Conservation (phyloP, 2,888 invertebrate species). For the Chloroclysta siterata region DNA sequence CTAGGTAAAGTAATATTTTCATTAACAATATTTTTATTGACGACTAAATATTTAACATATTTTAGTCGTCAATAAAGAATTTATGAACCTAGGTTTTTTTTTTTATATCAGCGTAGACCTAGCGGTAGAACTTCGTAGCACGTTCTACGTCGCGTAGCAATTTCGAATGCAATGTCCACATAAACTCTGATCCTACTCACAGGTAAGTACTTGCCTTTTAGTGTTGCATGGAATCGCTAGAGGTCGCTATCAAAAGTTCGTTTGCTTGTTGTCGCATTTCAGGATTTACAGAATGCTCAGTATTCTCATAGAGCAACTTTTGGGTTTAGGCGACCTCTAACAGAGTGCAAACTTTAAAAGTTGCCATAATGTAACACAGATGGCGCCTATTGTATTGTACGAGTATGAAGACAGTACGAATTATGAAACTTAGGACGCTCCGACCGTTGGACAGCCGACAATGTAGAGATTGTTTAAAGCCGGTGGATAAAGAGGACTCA, state of each 20-base stretch:
- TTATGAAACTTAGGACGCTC: too few relatives aligned
- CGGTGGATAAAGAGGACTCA: too few relatives aligned
- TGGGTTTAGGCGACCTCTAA: background rate
- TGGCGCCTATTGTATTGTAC: background rate
- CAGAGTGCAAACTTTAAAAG: background rate
- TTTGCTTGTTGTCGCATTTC: background rate
- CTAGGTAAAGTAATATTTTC: too few relatives aligned
- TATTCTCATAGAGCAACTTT: too few relatives aligned
- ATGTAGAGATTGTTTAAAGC: too few relatives aligned
- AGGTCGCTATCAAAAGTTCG: slow-evolving; percentile 8
- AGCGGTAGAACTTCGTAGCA: slow-evolving; percentile 12
- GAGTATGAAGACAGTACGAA: too few relatives aligned
- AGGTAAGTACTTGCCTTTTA: background rate
- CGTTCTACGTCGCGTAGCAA: slow-evolving; percentile 15
- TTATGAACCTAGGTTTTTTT: too few relatives aligned
- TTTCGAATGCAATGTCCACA: background rate
- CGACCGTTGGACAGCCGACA: too few relatives aligned
- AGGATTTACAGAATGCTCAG: too few relatives aligned
- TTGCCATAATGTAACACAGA: background rate
- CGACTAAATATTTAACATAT: too few relatives aligned
- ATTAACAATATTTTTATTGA: too few relatives aligned
- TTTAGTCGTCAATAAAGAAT: too few relatives aligned
- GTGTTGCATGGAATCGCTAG: background rate
- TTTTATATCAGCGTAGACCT: slow-evolving; percentile 1
- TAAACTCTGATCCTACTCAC: background rate